Conservation (phyloP, 2,888 invertebrate species). For the Julus scanicus region DNA sequence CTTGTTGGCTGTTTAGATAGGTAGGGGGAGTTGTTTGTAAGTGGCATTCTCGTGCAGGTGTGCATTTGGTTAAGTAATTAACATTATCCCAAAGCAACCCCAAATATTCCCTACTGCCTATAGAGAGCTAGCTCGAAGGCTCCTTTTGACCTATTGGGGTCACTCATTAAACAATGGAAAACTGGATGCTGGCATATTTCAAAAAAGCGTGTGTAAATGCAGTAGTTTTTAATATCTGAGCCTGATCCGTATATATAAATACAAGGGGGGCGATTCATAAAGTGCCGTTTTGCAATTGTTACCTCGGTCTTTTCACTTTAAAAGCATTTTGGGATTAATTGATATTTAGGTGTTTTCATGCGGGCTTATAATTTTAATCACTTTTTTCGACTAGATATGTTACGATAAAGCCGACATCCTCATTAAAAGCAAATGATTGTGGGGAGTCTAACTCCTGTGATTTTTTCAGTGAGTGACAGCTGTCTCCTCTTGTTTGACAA, state of each 20-base stretch:
- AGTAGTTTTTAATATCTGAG: neutral
- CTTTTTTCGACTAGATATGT: neutral
- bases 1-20: constrained; percentile 3
- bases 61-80: constrained; percentile 19
- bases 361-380: neutral
- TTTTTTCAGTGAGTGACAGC: constrained; percentile 41
- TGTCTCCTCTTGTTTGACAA: constrained; percentile 41
- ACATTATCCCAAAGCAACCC: constrained; percentile 11
- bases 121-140: neutral
- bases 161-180: neutral
- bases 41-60: constrained; percentile 19
- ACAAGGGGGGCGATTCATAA: neutral
- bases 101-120: constrained; percentile 7
- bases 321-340: neutral
- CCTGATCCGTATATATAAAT: neutral
- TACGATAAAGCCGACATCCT: constrained; percentile 32
- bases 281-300: neutral
- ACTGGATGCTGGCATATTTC: neutral
- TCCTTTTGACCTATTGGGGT: constrained; percentile 2
- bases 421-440: constrained; percentile 46
- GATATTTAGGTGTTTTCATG: neutral
- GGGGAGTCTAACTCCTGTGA: constrained; percentile 44
- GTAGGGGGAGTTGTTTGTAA: constrained; percentile 19
- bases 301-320: neutral
- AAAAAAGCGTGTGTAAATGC: too few species aligned